Percentiles rank a stretch among this genome's conserved stretches.
Conservation (phyloP, 2,113 vertebrate genomes). For the Scytalopus superciliaris region DNA sequence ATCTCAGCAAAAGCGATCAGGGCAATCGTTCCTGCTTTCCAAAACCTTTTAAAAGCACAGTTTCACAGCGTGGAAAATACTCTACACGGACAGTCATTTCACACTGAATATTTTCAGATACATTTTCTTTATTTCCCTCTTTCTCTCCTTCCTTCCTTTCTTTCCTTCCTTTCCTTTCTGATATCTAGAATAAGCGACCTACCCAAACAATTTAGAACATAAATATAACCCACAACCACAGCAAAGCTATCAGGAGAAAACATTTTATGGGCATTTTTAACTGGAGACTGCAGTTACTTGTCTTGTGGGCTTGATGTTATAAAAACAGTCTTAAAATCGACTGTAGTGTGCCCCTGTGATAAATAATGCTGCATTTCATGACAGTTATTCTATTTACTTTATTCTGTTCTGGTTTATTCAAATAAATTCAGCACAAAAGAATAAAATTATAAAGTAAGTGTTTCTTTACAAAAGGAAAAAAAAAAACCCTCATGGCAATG, state of each 20-base stretch:
- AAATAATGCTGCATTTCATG: neutral
- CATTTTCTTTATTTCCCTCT: too few species aligned
- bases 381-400: neutral
- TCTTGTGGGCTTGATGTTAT: neutral
- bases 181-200: neutral
- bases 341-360: neutral
- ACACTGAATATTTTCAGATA: neutral
- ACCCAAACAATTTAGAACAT: neutral
- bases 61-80: neutral
- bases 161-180: too few species aligned
- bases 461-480: neutral
- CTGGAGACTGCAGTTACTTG: neutral
- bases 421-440: constrained; percentile 41
- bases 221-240: neutral
- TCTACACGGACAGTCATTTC: neutral
- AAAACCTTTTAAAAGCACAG: neutral
- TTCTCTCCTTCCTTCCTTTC: too few species aligned
- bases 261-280: neutral
- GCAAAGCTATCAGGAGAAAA: neutral
- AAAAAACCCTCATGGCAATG: neutral
- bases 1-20: accelerated
- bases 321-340: neutral
- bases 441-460: neutral
- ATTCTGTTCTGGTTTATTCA: neutral
- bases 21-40: neutral